These are phyloP conservation scores for Eubucco bourcierii DNA, from an alignment of 2,113 vertebrate genomes.

Conservation along the genomic window DNA sequence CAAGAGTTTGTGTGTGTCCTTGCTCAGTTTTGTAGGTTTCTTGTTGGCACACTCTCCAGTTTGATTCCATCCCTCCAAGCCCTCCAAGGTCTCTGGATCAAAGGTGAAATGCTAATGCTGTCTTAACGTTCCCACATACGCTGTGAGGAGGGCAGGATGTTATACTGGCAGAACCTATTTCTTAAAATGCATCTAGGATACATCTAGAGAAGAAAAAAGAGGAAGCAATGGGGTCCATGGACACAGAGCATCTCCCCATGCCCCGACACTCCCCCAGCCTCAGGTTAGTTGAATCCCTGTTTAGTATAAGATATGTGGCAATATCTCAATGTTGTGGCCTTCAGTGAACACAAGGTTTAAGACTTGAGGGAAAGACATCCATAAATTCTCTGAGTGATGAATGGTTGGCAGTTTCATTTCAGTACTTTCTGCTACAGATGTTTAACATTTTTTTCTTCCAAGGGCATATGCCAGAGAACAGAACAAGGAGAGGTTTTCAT, in stretches of 20 bases:
- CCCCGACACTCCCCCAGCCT: neutral
- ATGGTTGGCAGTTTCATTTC: neutral
- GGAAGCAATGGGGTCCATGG: too few species aligned
- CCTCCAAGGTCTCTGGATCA: neutral
- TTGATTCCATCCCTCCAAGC: neutral
- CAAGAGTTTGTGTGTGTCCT: neutral
- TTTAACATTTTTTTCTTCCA: neutral
- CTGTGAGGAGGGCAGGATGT: neutral
- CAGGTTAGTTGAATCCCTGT: neutral
- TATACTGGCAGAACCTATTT: neutral
- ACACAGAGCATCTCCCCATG: neutral
- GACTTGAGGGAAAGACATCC: neutral
- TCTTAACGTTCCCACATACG: neutral
- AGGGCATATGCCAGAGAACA: neutral
- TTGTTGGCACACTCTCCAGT: neutral
- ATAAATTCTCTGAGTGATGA: neutral
- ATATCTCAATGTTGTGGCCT: neutral
- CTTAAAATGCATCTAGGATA: neutral
- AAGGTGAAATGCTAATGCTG: neutral
- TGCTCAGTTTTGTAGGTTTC: neutral
- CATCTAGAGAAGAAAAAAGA: neutral
- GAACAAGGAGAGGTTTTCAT: neutral
- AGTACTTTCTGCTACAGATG: neutral
- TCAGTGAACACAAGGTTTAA: constrained; percentile 24
- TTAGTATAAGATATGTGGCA: neutral